Evolutionary conservation across 2,888 invertebrate genomes (phyloP).

Genomic region (Tenodera sinensis): DNA sequence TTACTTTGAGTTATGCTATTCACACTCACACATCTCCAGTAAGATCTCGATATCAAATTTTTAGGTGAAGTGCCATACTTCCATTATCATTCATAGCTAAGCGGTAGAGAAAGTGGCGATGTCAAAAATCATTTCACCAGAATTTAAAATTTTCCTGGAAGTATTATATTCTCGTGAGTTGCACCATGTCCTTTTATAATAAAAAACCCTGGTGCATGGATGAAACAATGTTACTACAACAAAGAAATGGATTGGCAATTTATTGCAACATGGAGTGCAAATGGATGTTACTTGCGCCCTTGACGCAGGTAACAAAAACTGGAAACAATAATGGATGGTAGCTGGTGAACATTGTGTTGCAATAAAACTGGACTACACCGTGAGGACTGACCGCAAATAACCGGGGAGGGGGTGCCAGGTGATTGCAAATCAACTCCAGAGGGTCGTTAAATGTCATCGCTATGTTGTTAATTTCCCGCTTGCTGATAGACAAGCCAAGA

Average conservation of each 20-base stretch:
- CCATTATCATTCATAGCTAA: too few species aligned
- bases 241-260: neutral
- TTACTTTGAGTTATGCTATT: too few species aligned
- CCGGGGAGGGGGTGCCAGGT: neutral
- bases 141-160: too few species aligned
- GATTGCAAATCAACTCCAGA: conserved; percentile 22
- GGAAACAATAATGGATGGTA: neutral
- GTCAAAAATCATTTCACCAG: too few species aligned
- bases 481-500: neutral
- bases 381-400: conserved; percentile 6
- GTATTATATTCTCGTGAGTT: too few species aligned
- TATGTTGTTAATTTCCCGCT: conserved; percentile 15
- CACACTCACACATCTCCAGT: too few species aligned
- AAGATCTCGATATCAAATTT: too few species aligned
- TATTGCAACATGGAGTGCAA: neutral
- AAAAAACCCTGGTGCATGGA: too few species aligned
- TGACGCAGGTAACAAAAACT: neutral
- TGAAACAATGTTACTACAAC: neutral
- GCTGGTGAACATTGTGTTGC: neutral
- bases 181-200: too few species aligned
- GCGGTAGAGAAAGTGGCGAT: too few species aligned
- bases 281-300: neutral
- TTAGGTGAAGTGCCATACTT: too few species aligned
- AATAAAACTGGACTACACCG: conserved; percentile 4
- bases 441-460: conserved; percentile 14